Percentiles rank a stretch among this genome's conserved stretches.
phyloP scores from a whole-genome alignment of 2,113 vertebrate genomes.

The Numida meleagris region DNA sequence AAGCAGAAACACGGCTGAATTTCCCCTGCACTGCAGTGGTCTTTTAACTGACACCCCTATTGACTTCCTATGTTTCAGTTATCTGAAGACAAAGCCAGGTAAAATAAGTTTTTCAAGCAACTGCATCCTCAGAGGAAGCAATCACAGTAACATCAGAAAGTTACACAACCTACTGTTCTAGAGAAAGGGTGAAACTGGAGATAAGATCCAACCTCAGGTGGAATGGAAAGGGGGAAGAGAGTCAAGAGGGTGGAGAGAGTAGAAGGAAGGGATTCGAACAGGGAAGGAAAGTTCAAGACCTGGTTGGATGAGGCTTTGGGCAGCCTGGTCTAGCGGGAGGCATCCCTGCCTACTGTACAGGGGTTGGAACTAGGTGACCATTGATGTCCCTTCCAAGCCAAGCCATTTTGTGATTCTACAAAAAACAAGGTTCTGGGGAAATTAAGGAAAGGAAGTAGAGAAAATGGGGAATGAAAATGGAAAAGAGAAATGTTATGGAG shows the following conservation, averaged over 20 bases:
- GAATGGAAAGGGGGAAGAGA: not conserved
- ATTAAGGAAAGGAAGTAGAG: not conserved
- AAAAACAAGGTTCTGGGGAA: not conserved
- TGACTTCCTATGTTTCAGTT: not conserved
- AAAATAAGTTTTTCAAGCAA: not conserved
- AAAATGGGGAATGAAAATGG: not conserved
- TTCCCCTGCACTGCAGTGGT: not conserved
- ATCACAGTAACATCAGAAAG: not conserved
- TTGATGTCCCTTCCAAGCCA: not conserved
- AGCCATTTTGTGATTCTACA: not conserved
- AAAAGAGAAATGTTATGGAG: not conserved
- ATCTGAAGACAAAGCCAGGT: not conserved
- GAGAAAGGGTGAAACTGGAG: not conserved
- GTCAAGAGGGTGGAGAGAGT: not conserved
- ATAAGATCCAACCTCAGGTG: not conserved
- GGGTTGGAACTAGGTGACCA: not conserved
- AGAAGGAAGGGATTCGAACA: not conserved
- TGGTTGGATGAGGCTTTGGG: not conserved
- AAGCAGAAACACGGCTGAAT: not conserved
- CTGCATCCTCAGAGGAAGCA: not conserved
- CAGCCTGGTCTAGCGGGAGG: not conserved
- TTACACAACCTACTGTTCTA: not conserved
- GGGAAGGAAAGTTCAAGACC: not conserved
- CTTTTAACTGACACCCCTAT: not conserved
- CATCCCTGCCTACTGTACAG: not conserved